Evolutionary conservation across 1,140 invertebrate species (phyloP).

Genomic region (Diachasma alloeum): DNA sequence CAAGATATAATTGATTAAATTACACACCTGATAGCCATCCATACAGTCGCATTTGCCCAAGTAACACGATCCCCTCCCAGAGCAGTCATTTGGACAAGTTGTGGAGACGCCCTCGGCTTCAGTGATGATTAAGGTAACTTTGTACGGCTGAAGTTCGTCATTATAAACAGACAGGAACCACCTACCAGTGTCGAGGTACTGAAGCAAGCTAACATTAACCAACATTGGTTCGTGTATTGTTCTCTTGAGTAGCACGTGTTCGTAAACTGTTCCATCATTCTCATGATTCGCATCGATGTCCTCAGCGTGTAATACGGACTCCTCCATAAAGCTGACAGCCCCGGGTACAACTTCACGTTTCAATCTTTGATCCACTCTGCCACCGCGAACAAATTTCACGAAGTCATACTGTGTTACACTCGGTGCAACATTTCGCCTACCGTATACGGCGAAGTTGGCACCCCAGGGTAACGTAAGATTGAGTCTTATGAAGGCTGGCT

Average conservation of each 20-base stretch:
- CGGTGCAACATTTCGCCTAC: slow-evolving; percentile 88
- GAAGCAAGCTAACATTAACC: slow-evolving; percentile 84
- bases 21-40: slow-evolving; percentile 90
- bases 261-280: slow-evolving; percentile 30
- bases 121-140: slow-evolving; percentile 80
- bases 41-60: slow-evolving; percentile 95
- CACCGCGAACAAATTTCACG: slow-evolving; percentile 88
- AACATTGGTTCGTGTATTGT: slow-evolving; percentile 73
- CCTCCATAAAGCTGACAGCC: slow-evolving; percentile 58
- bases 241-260: slow-evolving; percentile 59
- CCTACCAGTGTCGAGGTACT: slow-evolving; percentile 89
- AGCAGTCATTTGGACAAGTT: slow-evolving; percentile 93
- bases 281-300: slow-evolving; percentile 33
- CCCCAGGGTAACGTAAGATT: slow-evolving; percentile 91
- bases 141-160: slow-evolving; percentile 86
- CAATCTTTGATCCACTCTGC: slow-evolving; percentile 78
- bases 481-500: slow-evolving; percentile 86
- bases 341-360: slow-evolving; percentile 61
- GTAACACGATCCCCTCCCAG: slow-evolving; percentile 92
- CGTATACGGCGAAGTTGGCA: slow-evolving; percentile 93
- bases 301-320: slow-evolving; percentile 55
- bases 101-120: slow-evolving; percentile 87
- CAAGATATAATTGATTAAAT: no score
- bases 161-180: slow-evolving; percentile 98
- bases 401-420: slow-evolving; percentile 96